phyloP scores from a whole-genome alignment of 1,140 invertebrate species.

The Drosophila bipectinata region DNA sequence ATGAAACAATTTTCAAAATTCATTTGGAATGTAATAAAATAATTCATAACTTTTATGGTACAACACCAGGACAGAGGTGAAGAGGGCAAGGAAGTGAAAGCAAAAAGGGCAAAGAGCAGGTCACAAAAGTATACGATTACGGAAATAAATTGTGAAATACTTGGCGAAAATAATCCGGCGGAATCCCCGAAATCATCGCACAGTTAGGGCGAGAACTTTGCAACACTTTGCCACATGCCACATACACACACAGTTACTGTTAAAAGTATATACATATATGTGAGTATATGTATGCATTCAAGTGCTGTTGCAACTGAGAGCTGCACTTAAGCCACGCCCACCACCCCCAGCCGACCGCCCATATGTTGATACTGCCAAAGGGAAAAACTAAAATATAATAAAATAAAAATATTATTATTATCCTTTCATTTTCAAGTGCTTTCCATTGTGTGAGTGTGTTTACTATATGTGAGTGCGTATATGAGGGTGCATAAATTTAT shows the following conservation, averaged over 20 bases:
- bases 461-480: slow-evolving; percentile 1
- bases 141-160: slow-evolving; percentile 40
- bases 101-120: not conserved
- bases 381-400: slow-evolving; percentile 42
- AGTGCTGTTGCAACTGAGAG: slow-evolving; percentile 11
- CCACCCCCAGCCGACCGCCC: not conserved
- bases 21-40: slow-evolving; percentile 41
- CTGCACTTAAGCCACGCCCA: slow-evolving; percentile 29
- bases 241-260: slow-evolving; percentile 7
- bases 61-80: not conserved
- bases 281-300: not conserved
- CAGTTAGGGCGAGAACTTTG: slow-evolving; percentile 38
- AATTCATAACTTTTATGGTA: slow-evolving; percentile 27
- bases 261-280: slow-evolving; percentile 1
- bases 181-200: slow-evolving; percentile 47
- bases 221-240: slow-evolving; percentile 20
- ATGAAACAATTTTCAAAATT: slow-evolving; percentile 36
- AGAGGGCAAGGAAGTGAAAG: not conserved
- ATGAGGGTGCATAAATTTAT: slow-evolving; percentile 27
- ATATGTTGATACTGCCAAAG: slow-evolving; percentile 1
- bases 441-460: slow-evolving; percentile 41
- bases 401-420: slow-evolving; percentile 62
- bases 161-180: slow-evolving; percentile 44
- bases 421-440: slow-evolving; percentile 63
- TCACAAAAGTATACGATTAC: slow-evolving; percentile 9